phyloP scores from a whole-genome alignment of 2,888 invertebrate genomes.

The Anodontia alba region DNA sequence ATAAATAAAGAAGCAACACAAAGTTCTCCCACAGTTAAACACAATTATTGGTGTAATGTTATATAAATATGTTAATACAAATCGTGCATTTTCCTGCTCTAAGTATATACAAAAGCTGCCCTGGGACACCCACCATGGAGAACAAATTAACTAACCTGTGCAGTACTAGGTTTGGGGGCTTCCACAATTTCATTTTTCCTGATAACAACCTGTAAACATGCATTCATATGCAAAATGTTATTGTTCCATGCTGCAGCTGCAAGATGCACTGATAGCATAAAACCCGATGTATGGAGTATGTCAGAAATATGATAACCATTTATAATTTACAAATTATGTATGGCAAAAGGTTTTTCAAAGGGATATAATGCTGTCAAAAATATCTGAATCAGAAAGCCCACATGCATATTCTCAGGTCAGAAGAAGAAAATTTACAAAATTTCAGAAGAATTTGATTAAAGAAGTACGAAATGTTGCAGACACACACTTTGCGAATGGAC shows the following conservation, averaged over 20 bases:
- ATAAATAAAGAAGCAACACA: neutral
- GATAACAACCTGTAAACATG: constrained; percentile 9
- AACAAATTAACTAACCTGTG: neutral
- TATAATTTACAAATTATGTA: too few species aligned
- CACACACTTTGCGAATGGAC: too few species aligned
- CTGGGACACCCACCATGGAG: neutral
- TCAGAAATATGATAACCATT: too few species aligned
- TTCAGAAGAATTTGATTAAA: too few species aligned
- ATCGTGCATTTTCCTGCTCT: neutral
- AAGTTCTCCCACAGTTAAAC: neutral
- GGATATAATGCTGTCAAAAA: too few species aligned
- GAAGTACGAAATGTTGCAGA: too few species aligned
- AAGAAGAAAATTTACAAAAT: too few species aligned
- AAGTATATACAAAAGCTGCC: neutral
- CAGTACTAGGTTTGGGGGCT: neutral
- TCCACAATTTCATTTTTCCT: neutral
- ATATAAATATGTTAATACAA: neutral
- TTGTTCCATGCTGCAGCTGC: too few species aligned
- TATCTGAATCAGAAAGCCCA: too few species aligned
- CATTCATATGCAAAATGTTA: neutral
- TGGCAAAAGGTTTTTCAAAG: too few species aligned
- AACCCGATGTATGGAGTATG: too few species aligned
- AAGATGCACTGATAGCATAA: neutral
- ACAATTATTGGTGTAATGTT: neutral
- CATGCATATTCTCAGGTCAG: too few species aligned